phyloP scores from a whole-genome alignment of 2,113 vertebrate species.

The Hydrochoerus hydrochaeris region DNA sequence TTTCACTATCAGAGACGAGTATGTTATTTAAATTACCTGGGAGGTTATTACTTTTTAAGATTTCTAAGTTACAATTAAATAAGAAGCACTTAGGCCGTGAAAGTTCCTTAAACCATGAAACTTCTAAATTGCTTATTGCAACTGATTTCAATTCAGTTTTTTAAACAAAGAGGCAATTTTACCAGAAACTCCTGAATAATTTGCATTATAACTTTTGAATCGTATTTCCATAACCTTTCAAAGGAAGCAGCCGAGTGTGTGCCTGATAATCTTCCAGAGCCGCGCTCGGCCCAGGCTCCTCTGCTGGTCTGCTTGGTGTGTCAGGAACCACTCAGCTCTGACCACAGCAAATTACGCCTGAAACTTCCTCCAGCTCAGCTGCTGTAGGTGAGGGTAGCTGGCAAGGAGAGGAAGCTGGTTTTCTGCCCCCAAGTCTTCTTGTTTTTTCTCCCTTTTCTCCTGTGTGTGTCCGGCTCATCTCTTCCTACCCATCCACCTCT shows the following conservation, averaged over 20 bases:
- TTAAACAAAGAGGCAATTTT: conserved; percentile 1
- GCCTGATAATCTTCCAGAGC: neutral
- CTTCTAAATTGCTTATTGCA: too few relatives aligned
- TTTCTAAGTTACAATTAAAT: conserved; percentile 55
- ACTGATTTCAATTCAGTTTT: too few relatives aligned
- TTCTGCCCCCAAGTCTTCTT: neutral
- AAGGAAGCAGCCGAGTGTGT: conserved; percentile 43
- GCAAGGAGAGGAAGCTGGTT: neutral
- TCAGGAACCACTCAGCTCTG: neutral
- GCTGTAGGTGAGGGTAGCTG: neutral
- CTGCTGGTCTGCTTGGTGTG: neutral
- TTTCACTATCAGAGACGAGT: conserved; percentile 46
- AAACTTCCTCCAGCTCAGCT: neutral
- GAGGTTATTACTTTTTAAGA: conserved; percentile 44
- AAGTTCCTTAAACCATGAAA: neutral
- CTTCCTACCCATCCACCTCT: neutral
- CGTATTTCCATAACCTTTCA: conserved; percentile 59
- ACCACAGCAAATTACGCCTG: neutral
- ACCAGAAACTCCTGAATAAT: conserved; percentile 7
- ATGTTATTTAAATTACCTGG: conserved; percentile 52
- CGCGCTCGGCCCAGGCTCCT: neutral
- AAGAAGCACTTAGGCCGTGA: conserved; percentile 34
- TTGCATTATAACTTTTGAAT: conserved; percentile 40
- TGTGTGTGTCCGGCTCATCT: neutral
- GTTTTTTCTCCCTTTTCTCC: neutral